phyloP scores from a whole-genome alignment of 1,140 invertebrate genomes.

The Brachionus rubens region DNA sequence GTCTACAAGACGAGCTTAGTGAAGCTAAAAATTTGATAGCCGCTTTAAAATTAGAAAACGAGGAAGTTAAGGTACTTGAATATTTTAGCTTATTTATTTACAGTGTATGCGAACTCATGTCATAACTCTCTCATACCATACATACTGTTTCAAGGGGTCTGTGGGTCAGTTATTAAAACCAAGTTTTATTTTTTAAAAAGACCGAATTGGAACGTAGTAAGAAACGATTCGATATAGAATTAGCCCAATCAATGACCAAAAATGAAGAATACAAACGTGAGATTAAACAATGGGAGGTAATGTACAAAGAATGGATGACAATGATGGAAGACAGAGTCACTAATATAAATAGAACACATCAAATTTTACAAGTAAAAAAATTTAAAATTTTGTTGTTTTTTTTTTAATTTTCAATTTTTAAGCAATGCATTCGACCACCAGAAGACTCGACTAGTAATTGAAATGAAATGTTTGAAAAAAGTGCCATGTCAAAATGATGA shows the following conservation, averaged over 20 bases:
- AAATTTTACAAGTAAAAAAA: conserved; percentile 30
- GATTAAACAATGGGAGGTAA: conserved; percentile 42
- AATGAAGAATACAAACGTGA: conserved; percentile 44
- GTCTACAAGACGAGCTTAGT: neutral
- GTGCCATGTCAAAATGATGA: too few species aligned
- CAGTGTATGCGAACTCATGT: too few species aligned
- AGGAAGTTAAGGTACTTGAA: conserved; percentile 1
- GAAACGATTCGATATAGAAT: conserved; percentile 14
- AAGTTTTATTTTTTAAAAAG: conserved; percentile 16
- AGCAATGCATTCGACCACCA: conserved; percentile 18
- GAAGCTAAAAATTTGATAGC: conserved; percentile 26
- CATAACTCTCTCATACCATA: too few species aligned
- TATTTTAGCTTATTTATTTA: neutral
- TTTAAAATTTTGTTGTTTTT: neutral
- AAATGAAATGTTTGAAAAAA: neutral
- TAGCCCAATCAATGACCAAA: neutral
- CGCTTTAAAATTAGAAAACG: conserved; percentile 42
- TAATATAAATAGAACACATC: conserved; percentile 41
- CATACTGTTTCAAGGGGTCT: too few species aligned
- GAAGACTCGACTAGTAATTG: neutral
- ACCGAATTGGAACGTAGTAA: neutral
- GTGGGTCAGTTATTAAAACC: too few species aligned
- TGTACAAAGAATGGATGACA: conserved; percentile 46
- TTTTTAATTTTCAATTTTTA: neutral
- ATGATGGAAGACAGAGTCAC: conserved; percentile 43